Evolutionary conservation across 2,113 vertebrate species (phyloP).

Genomic region (Platysternon megacephalum): DNA sequence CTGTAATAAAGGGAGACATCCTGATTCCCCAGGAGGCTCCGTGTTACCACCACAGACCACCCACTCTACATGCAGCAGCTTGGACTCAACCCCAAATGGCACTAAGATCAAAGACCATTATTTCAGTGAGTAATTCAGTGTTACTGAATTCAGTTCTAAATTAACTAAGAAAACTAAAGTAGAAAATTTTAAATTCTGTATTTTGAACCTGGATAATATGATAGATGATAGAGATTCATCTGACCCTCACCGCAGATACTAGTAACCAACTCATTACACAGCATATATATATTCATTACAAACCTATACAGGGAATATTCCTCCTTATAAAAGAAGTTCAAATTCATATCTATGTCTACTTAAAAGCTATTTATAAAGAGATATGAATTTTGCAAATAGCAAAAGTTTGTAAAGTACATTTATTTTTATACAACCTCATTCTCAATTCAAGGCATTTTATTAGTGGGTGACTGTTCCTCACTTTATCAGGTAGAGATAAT

Average conservation of each 20-base stretch:
- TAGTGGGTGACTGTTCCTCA: neutral
- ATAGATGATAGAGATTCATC: neutral
- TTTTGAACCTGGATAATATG: neutral
- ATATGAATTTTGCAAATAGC: neutral
- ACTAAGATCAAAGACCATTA: neutral
- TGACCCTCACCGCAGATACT: neutral
- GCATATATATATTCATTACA: neutral
- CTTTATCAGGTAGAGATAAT: rapidly evolving
- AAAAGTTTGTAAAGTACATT: neutral
- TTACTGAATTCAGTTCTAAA: neutral
- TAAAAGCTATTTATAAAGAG: neutral
- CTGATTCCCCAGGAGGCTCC: rapidly evolving
- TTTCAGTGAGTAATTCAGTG: neutral
- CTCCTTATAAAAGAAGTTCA: neutral
- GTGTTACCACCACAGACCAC: rapidly evolving
- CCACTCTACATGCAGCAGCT: rapidly evolving
- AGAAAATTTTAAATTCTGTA: neutral
- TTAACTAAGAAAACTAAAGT: neutral
- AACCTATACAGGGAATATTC: neutral
- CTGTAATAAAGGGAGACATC: neutral
- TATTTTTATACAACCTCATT: neutral
- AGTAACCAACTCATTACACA: neutral
- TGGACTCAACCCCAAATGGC: neutral
- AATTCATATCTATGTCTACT: neutral
- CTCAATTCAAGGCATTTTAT: neutral